phyloP scores from a whole-genome alignment of 2,113 vertebrate genomes.

The Podiceps cristatus region DNA sequence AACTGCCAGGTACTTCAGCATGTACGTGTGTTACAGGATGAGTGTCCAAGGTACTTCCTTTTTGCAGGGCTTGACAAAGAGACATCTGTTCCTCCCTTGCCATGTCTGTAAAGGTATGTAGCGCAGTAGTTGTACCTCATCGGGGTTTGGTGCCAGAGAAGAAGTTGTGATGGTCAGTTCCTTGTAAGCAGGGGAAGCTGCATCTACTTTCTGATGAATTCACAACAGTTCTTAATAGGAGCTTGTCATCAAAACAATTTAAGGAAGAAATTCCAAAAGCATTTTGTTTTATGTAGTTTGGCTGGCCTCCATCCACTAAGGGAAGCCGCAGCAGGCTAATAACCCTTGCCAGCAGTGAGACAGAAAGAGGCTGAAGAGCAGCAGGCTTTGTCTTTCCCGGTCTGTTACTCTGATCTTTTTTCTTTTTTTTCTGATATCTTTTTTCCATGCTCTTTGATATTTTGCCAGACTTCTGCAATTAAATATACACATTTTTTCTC shows the following conservation, averaged over 20 bases:
- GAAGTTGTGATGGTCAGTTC: not conserved
- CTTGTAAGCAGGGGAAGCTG: not conserved
- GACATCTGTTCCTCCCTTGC: accelerated
- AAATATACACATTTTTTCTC: not conserved
- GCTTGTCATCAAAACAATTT: slow-evolving; percentile 32
- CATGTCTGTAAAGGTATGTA: accelerated
- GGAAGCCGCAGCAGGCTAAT: not conserved
- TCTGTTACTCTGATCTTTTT: not conserved
- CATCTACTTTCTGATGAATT: not conserved
- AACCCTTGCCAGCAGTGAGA: not conserved
- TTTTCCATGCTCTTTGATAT: not conserved
- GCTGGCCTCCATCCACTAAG: not conserved
- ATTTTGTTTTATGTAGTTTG: not conserved
- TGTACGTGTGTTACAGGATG: accelerated
- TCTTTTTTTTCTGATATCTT: not conserved
- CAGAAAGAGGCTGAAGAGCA: not conserved
- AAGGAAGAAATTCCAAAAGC: slow-evolving; percentile 9
- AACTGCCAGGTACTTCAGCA: accelerated
- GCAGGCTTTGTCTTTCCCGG: not conserved
- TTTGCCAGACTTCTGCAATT: slow-evolving; percentile 43
- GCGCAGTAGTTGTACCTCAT: accelerated
- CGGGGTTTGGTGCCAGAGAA: not conserved
- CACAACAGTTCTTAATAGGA: not conserved
- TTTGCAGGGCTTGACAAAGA: not conserved
- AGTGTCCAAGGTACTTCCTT: not conserved